These are phyloP conservation scores for Nothobranchius kuhntae DNA, from an alignment of 2,113 vertebrate genomes.

Conservation along the genomic window DNA sequence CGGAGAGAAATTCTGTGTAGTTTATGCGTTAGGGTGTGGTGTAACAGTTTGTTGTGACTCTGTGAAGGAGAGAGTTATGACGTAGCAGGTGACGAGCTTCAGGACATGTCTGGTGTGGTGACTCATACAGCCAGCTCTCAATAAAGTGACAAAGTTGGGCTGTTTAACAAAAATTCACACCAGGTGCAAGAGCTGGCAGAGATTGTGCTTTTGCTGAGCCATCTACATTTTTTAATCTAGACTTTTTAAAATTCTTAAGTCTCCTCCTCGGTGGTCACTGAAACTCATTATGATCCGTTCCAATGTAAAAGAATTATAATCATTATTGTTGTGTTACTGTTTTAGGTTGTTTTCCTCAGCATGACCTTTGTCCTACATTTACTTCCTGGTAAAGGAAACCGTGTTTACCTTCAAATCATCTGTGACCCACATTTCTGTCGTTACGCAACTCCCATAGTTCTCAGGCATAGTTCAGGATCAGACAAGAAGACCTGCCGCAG, in stretches of 20 bases:
- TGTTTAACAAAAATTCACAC: neutral
- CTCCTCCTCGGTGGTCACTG: no score
- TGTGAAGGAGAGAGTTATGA: constrained; percentile 6
- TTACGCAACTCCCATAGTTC: constrained; percentile 10
- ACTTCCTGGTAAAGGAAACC: constrained; percentile 5
- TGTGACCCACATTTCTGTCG: constrained; percentile 10
- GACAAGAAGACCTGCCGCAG: constrained; percentile 6
- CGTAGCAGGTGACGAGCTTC: constrained; percentile 17
- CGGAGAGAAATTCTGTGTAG: neutral
- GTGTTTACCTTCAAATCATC: constrained; percentile 1
- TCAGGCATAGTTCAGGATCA: neutral
- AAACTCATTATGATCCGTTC: no score
- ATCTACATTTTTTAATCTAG: no score
- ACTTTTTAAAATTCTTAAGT: no score
- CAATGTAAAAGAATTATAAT: no score
- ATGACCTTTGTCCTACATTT: constrained; percentile 46
- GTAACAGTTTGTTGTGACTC: neutral
- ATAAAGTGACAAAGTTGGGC: neutral
- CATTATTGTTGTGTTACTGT: no score
- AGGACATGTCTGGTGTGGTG: constrained; percentile 28
- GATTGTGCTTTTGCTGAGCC: neutral
- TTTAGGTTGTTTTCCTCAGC: no score
- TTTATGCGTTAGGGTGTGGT: neutral
- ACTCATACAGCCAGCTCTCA: constrained; percentile 6
- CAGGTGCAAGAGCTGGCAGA: no score